phyloP scores from a whole-genome alignment of 2,888 invertebrate species.

The Mystacides longicornis region DNA sequence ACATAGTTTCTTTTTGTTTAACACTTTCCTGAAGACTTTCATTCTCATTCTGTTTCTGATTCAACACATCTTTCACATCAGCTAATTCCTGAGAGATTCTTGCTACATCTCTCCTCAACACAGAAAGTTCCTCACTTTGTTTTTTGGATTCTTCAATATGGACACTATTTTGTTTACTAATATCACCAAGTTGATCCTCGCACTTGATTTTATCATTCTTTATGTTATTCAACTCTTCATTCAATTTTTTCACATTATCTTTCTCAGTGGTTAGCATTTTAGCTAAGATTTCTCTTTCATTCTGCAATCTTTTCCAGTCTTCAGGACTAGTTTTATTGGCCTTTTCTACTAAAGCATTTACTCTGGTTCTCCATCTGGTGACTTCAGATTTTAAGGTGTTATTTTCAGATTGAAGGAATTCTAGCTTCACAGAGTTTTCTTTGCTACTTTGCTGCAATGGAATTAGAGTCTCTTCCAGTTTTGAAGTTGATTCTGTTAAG shows the following conservation, averaged over 20 bases:
- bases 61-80: constrained; percentile 53
- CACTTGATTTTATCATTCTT: constrained; percentile 59
- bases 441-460: constrained; percentile 72
- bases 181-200: constrained; percentile 58
- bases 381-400: constrained; percentile 71
- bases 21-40: constrained; percentile 58
- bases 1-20: constrained; percentile 56
- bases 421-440: constrained; percentile 62
- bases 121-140: constrained; percentile 54
- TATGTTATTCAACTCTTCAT: constrained; percentile 56
- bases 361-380: constrained; percentile 77
- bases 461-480: constrained; percentile 60
- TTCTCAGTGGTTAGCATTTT: constrained; percentile 73
- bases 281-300: constrained; percentile 71
- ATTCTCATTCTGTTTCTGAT: constrained; percentile 53
- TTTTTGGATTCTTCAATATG: constrained; percentile 60
- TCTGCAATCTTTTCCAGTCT: constrained; percentile 80
- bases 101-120: constrained; percentile 50
- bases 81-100: constrained; percentile 56
- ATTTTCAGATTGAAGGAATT: constrained; percentile 69
- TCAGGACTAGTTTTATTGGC: constrained; percentile 87
- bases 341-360: constrained; percentile 81
- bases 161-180: constrained; percentile 52
- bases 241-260: constrained; percentile 58
- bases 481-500: constrained; percentile 53